Percentiles rank a stretch among this genome's conserved stretches.
Conservation (phyloP, 2,113 vertebrate genomes). For the Perca fluviatilis region DNA sequence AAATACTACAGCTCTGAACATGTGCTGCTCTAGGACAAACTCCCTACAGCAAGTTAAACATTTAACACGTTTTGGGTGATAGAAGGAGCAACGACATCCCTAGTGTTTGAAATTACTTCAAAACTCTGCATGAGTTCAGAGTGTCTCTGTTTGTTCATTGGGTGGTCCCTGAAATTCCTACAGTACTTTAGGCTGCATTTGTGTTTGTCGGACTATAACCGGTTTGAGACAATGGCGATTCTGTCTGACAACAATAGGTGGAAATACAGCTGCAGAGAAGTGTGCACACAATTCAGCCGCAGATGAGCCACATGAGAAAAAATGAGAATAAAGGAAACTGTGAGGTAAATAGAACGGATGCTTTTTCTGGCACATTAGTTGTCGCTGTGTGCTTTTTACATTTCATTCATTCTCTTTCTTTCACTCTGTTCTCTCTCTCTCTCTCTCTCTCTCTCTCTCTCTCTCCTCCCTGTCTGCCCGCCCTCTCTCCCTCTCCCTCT, state of each 20-base stretch:
- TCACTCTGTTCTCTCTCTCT: slow-evolving; percentile 28
- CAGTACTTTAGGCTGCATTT: slow-evolving; percentile 58
- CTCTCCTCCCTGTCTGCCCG: background rate
- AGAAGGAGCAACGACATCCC: background rate
- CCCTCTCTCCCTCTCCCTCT: slow-evolving; percentile 51
- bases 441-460: slow-evolving; percentile 21
- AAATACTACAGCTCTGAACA: slow-evolving; percentile 44
- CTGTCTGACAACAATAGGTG: slow-evolving; percentile 80
- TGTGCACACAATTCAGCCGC: slow-evolving; percentile 52
- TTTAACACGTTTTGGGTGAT: background rate
- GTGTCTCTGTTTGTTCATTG: slow-evolving; percentile 71
- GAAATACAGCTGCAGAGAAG: slow-evolving; percentile 76
- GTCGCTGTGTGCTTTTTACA: slow-evolving; percentile 52
- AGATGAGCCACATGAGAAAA: slow-evolving; percentile 75
- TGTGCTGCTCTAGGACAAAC: slow-evolving; percentile 2
- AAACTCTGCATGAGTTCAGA: slow-evolving; percentile 4
- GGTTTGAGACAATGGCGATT: slow-evolving; percentile 80
- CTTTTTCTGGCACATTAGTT: slow-evolving; percentile 43
- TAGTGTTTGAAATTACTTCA: slow-evolving; percentile 10
- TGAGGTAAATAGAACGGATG: slow-evolving; percentile 54
- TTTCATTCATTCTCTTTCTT: slow-evolving; percentile 80
- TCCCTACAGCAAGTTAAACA: slow-evolving; percentile 28
- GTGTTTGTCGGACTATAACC: slow-evolving; percentile 76
- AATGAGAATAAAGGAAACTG: slow-evolving; percentile 54
- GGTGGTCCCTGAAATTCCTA: slow-evolving; percentile 77